phyloP scores from a whole-genome alignment of 2,888 invertebrate species.

The Plemyria rubiginata region DNA sequence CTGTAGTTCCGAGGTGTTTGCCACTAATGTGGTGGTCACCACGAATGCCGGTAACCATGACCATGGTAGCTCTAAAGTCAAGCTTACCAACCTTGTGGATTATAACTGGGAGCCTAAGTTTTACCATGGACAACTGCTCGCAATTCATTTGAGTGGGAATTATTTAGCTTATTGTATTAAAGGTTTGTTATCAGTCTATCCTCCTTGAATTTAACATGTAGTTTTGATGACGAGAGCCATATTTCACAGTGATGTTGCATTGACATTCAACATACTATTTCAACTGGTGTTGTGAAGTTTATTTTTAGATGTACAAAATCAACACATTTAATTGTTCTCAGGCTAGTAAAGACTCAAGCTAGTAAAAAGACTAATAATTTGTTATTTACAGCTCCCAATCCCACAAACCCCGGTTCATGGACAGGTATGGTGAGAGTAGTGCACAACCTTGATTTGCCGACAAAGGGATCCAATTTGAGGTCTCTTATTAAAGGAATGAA shows the following conservation, averaged over 20 bases:
- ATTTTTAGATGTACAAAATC: no score
- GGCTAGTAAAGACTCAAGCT: no score
- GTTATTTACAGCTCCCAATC: conserved; percentile 63
- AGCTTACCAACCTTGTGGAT: conserved; percentile 94
- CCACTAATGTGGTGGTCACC: conserved; percentile 88
- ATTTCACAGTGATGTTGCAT: no score
- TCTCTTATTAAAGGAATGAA: conserved; percentile 94
- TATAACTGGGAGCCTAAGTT: conserved; percentile 96
- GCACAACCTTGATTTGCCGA: conserved; percentile 87
- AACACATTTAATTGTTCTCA: no score
- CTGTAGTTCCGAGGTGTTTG: conserved; percentile 82
- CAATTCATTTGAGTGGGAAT: conserved; percentile 93
- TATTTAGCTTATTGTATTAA: conserved; percentile 96
- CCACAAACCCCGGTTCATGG: conserved; percentile 71
- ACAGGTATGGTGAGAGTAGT: conserved; percentile 93
- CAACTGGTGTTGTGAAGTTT: no score
- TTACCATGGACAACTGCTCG: conserved; percentile 94
- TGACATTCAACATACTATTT: no score
- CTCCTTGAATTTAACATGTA: neutral
- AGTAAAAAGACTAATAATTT: neutral
- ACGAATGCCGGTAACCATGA: conserved; percentile 90
- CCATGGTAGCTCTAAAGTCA: conserved; percentile 95
- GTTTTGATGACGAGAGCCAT: neutral
- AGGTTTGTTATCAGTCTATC: conserved; percentile 80
- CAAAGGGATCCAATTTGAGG: conserved; percentile 74